Evolutionary conservation across 1,140 invertebrate species (phyloP), one percentile per base, ranked within the genome.

Genomic region (Ladona fulva): DNA sequence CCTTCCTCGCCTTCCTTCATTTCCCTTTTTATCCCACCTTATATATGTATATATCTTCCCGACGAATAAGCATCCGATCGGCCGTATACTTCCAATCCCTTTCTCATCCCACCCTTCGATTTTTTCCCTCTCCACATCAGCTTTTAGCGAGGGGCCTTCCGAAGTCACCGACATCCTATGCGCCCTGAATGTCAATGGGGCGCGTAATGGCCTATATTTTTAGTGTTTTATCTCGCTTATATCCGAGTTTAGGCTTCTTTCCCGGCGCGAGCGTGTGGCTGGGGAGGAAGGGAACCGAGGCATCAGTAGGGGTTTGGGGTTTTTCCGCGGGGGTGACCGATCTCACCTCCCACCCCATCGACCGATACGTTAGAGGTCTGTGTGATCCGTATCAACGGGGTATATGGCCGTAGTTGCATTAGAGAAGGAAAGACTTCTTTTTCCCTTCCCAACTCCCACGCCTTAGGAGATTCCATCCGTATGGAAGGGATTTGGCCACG

Each of bases 171-270:
- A 6, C 52, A 22, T 66, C 52, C 52, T 12, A 66, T 22, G n/a
- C 52, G 52, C 52, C n/a, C 52, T 66, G 52, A 66, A 66, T 66
- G 52, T 22, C 52, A 66, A 66, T 66, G 52, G 52, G 52, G 52
- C 52, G 52, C 52, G 52, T 66, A 66, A 66, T 66, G 52, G 52
- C 52, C 52, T 66, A 66, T 66, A 66, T 66, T 66, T 66, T 66
- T 66, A 66, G 52, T 66, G 52, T 66, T 66, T 66, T 66, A 66
- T 66, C 52, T 52, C 19, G 44, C 44, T 66, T 66, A 66, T 66
- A 66, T 12, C 52, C 52, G 52, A 66, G 52, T 66, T 66, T 6
- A 66, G 52, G 52, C 44, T 10, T 52, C 19, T 52, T 52, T 52
- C 44, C 10, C n/a, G 52, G 52, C 16, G 52, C 5, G 5, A 16